Conservation (phyloP, 2,888 invertebrate species). For the Nomada ruficornis region DNA sequence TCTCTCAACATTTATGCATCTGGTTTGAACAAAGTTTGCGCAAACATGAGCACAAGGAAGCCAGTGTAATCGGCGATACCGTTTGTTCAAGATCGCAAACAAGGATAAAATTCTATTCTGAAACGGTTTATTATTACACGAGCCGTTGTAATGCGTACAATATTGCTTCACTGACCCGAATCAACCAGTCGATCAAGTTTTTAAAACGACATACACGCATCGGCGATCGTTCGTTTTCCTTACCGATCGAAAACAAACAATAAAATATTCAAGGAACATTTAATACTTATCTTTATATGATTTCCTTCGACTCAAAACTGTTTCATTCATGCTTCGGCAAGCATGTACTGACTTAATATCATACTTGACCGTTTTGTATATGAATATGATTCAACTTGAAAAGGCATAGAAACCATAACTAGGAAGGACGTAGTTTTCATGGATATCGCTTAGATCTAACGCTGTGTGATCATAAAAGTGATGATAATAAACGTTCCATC, state of each 20-base stretch:
- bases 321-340: constrained; percentile 38
- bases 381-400: constrained; percentile 57
- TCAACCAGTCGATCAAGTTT: constrained; percentile 55
- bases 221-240: constrained; percentile 33
- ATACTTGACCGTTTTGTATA: constrained; percentile 56
- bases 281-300: constrained; percentile 63
- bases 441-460: constrained; percentile 67
- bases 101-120: constrained; percentile 50
- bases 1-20: constrained; percentile 1
- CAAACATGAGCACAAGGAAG: constrained; percentile 26
- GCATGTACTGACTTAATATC: constrained; percentile 58
- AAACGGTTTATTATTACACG: constrained; percentile 65
- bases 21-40: background rate
- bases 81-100: constrained; percentile 41
- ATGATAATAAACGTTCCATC: constrained; percentile 67
- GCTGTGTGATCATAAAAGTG: constrained; percentile 61
- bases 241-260: constrained; percentile 60
- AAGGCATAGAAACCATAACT: constrained; percentile 77
- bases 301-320: constrained; percentile 56
- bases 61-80: constrained; percentile 17
- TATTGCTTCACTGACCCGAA: constrained; percentile 62
- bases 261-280: constrained; percentile 69
- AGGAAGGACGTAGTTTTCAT: constrained; percentile 75
- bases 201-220: constrained; percentile 48
- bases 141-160: constrained; percentile 60